Base-by-base conservation (phyloP, 1,140 invertebrate genomes). In the Cataglyphis hispanica region DNA sequence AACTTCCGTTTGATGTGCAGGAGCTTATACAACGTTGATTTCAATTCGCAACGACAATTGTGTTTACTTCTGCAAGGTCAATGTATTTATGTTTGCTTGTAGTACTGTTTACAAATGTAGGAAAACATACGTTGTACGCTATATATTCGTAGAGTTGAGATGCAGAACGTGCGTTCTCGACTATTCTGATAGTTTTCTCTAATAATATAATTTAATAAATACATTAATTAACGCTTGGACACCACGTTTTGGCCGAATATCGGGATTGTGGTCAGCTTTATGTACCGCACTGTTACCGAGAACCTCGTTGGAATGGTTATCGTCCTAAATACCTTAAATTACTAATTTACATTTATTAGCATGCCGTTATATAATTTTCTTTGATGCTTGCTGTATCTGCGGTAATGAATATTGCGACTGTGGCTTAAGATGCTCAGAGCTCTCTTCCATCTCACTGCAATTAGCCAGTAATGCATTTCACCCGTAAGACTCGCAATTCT, bases 401-500 rank as follows among this genome's bases (percentile, higher is more conserved):
- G 64, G 77, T 83, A 86, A 81, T 81, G 84, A 86, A 86, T 86
- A 80, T 80, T 81, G 56, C 53, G 84, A 69, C 77, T 61, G 64
- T 19, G 56, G 85, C 53, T 83, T 72, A 72, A 86, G 66, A 64
- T 85, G 85, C 34, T 78, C 67, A 56, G 66, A 63, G 85, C 40
- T 83, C 67, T 86, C 67, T 86, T 86, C 67, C 66, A 69, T 58
- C 46, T 86, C 60, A 74, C 78, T 86, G 77, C 85, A 86, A 86
- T 86, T 86, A 86, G 67, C 67, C 19, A 67, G 64, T 84, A 84
- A 86, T 74, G 78, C 70, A 61, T 85, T 77, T 43, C 25, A 50
- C 19, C 11, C 7, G 63, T 85, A 78, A 64, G 37, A 56, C n/a
- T 40, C 40, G 74, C 61, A 64, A 66, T 85, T 85, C 63, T 85